These are phyloP conservation scores for Ictalurus furcatus DNA, from an alignment of 2,113 vertebrate genomes.

Conservation along the genomic window DNA sequence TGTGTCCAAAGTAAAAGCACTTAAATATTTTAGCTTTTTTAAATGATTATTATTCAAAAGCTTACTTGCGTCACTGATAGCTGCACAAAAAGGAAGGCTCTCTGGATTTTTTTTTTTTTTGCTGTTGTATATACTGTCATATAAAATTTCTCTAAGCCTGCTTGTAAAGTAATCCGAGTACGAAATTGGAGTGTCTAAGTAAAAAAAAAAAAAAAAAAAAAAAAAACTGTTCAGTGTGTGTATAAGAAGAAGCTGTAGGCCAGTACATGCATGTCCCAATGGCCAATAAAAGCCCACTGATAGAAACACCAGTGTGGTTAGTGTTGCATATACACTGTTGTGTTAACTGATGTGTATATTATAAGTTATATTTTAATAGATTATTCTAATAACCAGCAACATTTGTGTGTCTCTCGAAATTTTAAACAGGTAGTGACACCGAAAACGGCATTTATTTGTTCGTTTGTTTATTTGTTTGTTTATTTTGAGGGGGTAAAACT, in stretches of 20 bases:
- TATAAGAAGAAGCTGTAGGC: conserved; percentile 42
- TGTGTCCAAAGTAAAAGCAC: conserved; percentile 41
- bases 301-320: conserved; percentile 21
- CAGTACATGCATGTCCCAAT: conserved; percentile 48
- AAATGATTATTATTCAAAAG: conserved; percentile 21
- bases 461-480: background rate
- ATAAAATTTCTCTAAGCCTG: conserved; percentile 54
- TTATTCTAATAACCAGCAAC: background rate
- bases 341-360: background rate
- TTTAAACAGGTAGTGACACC: background rate
- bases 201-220: background rate
- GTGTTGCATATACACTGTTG: background rate
- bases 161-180: conserved; percentile 48
- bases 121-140: conserved; percentile 47
- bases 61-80: conserved; percentile 39
- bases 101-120: conserved; percentile 43
- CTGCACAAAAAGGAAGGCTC: conserved; percentile 26
- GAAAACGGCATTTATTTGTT: background rate
- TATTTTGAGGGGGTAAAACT: background rate
- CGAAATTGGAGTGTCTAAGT: conserved; percentile 17
- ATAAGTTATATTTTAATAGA: background rate
- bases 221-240: conserved; percentile 37
- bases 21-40: conserved; percentile 29
- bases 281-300: conserved; percentile 49
- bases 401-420: background rate